phyloP scores from a whole-genome alignment of 2,113 vertebrate genomes.

The Malurus melanocephalus region DNA sequence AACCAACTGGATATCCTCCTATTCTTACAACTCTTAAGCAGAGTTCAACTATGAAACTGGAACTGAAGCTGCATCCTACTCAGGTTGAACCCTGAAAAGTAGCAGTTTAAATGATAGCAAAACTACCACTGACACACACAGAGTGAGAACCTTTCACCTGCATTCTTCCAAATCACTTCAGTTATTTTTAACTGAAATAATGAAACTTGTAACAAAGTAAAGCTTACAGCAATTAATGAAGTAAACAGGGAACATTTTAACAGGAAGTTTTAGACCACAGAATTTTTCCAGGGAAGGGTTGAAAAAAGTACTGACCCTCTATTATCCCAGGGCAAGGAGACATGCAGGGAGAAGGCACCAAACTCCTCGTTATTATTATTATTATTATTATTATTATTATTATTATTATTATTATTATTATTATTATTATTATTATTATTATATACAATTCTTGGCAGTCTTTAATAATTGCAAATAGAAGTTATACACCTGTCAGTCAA shows the following conservation, averaged over 20 bases:
- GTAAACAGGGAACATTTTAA: neutral
- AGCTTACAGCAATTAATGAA: neutral
- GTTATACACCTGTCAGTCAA: neutral
- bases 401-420: neutral
- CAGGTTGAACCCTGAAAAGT: neutral
- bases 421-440: neutral
- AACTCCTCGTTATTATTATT: neutral
- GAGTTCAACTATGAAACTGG: neutral
- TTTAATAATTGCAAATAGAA: neutral
- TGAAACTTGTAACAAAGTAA: neutral
- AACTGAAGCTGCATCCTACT: neutral
- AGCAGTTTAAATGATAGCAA: neutral
- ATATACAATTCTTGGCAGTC: neutral
- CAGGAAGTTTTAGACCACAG: neutral
- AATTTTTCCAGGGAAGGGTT: neutral
- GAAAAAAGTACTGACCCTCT: neutral
- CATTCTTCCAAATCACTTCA: neutral
- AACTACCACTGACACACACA: neutral
- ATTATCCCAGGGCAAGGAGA: neutral
- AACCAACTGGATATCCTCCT: neutral
- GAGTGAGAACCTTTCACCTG: neutral
- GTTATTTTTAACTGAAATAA: neutral
- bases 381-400: neutral
- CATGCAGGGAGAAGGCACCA: neutral
- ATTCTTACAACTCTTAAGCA: neutral